phyloP scores from a whole-genome alignment of 2,113 vertebrate genomes.

The Amphilophus citrinellus region DNA sequence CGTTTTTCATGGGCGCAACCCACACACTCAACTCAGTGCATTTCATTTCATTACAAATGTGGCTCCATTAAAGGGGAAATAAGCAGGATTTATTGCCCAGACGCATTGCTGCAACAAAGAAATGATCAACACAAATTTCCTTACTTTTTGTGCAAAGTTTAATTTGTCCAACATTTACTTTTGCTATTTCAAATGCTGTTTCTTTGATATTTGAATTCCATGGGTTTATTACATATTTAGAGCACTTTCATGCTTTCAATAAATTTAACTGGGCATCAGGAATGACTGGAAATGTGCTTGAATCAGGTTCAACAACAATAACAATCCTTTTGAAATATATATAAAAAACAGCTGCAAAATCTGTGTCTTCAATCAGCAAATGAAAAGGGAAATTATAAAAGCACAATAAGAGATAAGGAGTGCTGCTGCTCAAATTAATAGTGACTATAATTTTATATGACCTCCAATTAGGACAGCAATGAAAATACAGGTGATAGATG shows the following conservation, averaged over 20 bases:
- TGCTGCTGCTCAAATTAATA: slow-evolving; percentile 77
- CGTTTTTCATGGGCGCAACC: no score
- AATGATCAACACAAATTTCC: no score
- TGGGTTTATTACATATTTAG: background rate
- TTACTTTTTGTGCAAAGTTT: no score
- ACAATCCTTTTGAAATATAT: slow-evolving; percentile 38
- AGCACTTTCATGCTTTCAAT: background rate
- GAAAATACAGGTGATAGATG: slow-evolving; percentile 76
- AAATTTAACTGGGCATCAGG: slow-evolving; percentile 19
- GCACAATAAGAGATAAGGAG: slow-evolving; percentile 71
- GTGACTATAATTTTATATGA: slow-evolving; percentile 81
- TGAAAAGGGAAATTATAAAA: slow-evolving; percentile 63
- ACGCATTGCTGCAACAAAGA: no score
- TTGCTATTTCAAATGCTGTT: background rate
- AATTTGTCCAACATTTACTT: no score
- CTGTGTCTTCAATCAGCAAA: slow-evolving; percentile 64
- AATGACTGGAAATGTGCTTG: slow-evolving; percentile 17
- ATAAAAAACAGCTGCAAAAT: slow-evolving; percentile 43
- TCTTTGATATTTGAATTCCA: background rate
- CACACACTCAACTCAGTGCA: no score
- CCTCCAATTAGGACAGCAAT: slow-evolving; percentile 74
- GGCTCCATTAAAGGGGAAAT: no score
- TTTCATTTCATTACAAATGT: no score
- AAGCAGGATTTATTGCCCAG: no score
- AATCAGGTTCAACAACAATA: slow-evolving; percentile 15